These are phyloP conservation scores for Zhuqinia jingwanae DNA, from an alignment of 2,888 invertebrate genomes.

Conservation along the genomic window DNA sequence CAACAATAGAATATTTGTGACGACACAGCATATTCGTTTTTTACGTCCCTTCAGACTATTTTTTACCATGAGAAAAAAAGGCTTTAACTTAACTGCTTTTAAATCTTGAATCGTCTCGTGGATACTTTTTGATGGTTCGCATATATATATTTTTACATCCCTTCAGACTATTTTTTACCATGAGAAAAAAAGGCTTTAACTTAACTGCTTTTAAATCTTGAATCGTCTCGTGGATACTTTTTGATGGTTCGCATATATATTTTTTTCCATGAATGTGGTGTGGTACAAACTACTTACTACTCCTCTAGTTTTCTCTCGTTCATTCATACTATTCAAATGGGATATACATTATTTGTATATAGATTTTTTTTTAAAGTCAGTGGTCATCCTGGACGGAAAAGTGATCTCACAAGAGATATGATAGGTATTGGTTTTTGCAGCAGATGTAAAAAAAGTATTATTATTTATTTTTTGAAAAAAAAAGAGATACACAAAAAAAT, in stretches of 20 bases:
- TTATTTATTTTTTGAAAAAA: neutral
- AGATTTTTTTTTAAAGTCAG: slow-evolving; percentile 53
- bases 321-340: slow-evolving; percentile 65
- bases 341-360: neutral
- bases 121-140: slow-evolving; percentile 25
- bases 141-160: too few species aligned
- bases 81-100: neutral
- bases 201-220: neutral
- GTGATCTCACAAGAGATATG: slow-evolving; percentile 32
- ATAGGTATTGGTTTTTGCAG: too few species aligned
- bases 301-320: neutral
- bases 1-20: slow-evolving; percentile 55
- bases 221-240: neutral
- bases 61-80: neutral
- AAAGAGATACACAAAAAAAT: too few species aligned
- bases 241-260: slow-evolving; percentile 49
- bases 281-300: too few species aligned
- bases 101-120: slow-evolving; percentile 1
- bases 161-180: too few species aligned
- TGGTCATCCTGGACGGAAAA: slow-evolving; percentile 60
- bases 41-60: too few species aligned
- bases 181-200: neutral
- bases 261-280: too few species aligned
- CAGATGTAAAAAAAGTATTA: neutral
- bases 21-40: slow-evolving; percentile 41